Evolutionary conservation across 2,888 invertebrate species (phyloP), one percentile per base, ranked within the genome.

Genomic region (Meteorus cinctellus): DNA sequence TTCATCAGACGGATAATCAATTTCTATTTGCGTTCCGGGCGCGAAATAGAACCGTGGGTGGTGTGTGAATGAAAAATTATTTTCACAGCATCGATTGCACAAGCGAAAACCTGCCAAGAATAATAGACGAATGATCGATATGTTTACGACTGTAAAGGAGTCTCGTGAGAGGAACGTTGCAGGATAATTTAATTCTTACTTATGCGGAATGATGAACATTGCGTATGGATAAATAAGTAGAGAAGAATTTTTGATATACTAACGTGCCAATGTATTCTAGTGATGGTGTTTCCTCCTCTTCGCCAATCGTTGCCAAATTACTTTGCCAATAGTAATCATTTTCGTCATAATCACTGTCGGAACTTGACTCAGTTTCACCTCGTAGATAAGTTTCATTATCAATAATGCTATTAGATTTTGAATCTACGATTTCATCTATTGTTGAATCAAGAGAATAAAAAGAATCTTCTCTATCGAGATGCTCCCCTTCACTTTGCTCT

Each of bases 291-390:
- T 94, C 94, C 83, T 94, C 94, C 80, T 93, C 91, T 88, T 94
- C 94, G 24, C 94, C 94, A 81, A 94, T 94, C 31, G 94, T 94
- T 68, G 94, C 94, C 68, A 94, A 90, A 79, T 88, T 87, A 70
- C 87, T 88, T 68, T 88, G 88, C 88, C 88, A 88, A 67, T 88
- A 88, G 75, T 87, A 88, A 81, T 88, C 86, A 62, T 80, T 78
- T 12, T 76, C 82, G 73, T 71, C 79, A 48, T 82, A 86, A 75
- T 85, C 86, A 79, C 86, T 87, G 14, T 91, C 87, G 14, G 87
- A 86, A 70, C 84, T 91, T 87, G 92, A 86, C 90, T 92, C 88
- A 90, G 92, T 60, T 90, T 92, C 71, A 90, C 92, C 76, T 89
- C 89, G 75, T 90, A 74, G 78, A 5, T 78, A 79, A 14, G 76